A percentile compares a stretch with the other conserved stretches of the same genome.
phyloP scores from a whole-genome alignment of 2,888 invertebrate species.

The Drosophila lacicola region DNA sequence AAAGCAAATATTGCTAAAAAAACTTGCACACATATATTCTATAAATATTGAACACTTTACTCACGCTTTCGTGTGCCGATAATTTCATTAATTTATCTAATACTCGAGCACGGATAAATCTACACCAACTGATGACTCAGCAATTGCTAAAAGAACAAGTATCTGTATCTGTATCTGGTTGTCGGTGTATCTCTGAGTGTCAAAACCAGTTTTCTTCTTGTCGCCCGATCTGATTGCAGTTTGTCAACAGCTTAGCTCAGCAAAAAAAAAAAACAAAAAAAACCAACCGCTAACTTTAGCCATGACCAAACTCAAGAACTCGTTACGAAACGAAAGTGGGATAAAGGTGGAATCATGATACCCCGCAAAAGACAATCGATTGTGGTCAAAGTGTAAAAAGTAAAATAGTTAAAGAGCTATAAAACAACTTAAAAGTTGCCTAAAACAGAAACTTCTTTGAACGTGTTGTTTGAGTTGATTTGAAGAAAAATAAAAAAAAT shows the following conservation, averaged over 20 bases:
- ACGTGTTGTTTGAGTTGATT: background rate
- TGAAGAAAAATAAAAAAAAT: too few species aligned
- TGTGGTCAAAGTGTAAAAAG: background rate
- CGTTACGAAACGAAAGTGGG: constrained; percentile 59
- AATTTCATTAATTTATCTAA: constrained; percentile 41
- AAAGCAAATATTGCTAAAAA: background rate
- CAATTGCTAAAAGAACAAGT: constrained; percentile 35
- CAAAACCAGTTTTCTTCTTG: constrained; percentile 48
- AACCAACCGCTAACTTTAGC: constrained; percentile 43
- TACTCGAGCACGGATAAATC: constrained; percentile 5
- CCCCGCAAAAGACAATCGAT: constrained; percentile 8
- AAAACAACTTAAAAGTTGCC: constrained; percentile 7
- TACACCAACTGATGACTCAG: constrained; percentile 39
- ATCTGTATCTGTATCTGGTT: constrained; percentile 13
- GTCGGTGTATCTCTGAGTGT: constrained; percentile 12
- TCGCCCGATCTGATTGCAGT: constrained; percentile 55
- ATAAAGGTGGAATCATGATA: constrained; percentile 11
- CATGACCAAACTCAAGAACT: constrained; percentile 51
- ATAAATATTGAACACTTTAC: constrained; percentile 7
- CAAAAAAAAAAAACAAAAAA: constrained; percentile 22
- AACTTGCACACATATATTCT: constrained; percentile 1
- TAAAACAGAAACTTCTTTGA: background rate
- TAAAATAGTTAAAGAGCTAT: background rate
- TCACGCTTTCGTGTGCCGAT: constrained; percentile 34
- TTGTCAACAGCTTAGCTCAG: constrained; percentile 30